Evolutionary conservation across 1,140 invertebrate genomes (phyloP), one percentile per base, ranked within the genome.

Genomic region (Chironomus tepperi): DNA sequence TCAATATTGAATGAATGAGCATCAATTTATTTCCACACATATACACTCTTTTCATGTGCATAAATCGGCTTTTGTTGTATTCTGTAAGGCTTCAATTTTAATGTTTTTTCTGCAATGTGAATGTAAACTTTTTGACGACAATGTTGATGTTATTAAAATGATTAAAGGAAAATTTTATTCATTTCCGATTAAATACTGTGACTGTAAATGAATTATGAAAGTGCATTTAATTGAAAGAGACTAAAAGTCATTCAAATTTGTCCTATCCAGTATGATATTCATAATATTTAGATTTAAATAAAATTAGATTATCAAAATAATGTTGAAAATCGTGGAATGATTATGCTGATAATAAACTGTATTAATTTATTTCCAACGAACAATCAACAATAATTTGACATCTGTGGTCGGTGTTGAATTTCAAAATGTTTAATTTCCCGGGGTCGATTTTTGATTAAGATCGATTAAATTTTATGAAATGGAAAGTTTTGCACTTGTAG

Each of bases 401-500:
- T 57, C 47, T 57, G 24, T 5, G 24, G 24, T 34, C 24, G 24
- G 24, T 34, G 24, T 34, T 34, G 24, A 34, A 34, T 34, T 34
- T 34, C 24, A 34, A 34, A 34, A 34, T 34, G 24, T 34, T 34
- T 34, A 34, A 34, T 34, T 34, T 34, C 5, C 24, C 24, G 24
- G 24, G 24, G 24, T 34, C 24, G 24, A 34, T 34, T 57, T 18
- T 70, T 70, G 65, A 70, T 70, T 70, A 70, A 18, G 65, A 70
- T 70, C 65, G 65, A 70, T 70, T 70, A 70, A 70, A 70, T n/a
- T 70, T 70, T 70, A 70, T 70, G 65, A 21, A 70, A 70, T 70
- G 65, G 65, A 70, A 70, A 70, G 19, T 19, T 21, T 57, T 57
- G 47, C 47, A 57, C 47, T 57, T 57, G 47, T n/a, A 57, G 12